Conservation (phyloP, 1,140 invertebrate genomes). For the Cotesia typhae region DNA sequence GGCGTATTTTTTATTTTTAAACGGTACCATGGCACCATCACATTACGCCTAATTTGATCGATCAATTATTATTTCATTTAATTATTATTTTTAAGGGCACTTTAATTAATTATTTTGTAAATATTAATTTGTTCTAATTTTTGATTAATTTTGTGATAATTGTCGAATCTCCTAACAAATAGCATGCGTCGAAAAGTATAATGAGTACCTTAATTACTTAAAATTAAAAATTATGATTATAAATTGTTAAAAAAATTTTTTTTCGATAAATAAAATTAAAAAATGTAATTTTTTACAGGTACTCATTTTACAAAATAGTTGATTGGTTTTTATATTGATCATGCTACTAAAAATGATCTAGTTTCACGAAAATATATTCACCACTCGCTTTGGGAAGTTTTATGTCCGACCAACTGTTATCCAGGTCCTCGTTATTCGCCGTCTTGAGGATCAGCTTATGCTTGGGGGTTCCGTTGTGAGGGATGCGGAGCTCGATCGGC, state of each 20-base stretch:
- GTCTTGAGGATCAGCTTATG: constrained; percentile 80
- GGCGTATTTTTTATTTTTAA: constrained; percentile 17
- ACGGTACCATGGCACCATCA: constrained; percentile 19
- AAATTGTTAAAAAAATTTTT: too few species aligned
- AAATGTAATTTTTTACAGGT: neutral
- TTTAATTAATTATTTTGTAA: too few species aligned
- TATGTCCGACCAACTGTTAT: constrained; percentile 77
- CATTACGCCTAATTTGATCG: constrained; percentile 11
- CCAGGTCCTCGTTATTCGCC: constrained; percentile 71
- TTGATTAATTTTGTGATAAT: too few species aligned
- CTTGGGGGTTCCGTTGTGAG: constrained; percentile 77
- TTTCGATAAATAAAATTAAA: too few species aligned
- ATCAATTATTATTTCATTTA: neutral
- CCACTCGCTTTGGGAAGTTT: constrained; percentile 80
- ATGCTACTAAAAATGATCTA: constrained; percentile 81
- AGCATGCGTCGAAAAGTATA: too few species aligned
- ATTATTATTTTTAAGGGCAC: too few species aligned
- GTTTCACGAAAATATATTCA: constrained; percentile 86
- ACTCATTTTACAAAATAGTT: constrained; percentile 7
- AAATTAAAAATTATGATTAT: neutral
- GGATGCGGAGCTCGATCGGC: constrained; percentile 86
- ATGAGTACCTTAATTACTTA: too few species aligned
- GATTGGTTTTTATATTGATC: constrained; percentile 6
- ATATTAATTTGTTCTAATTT: too few species aligned
- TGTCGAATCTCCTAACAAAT: too few species aligned